These are phyloP conservation scores for Didymodactylos carnosus DNA, from an alignment of 2,888 invertebrate species.

Conservation along the genomic window DNA sequence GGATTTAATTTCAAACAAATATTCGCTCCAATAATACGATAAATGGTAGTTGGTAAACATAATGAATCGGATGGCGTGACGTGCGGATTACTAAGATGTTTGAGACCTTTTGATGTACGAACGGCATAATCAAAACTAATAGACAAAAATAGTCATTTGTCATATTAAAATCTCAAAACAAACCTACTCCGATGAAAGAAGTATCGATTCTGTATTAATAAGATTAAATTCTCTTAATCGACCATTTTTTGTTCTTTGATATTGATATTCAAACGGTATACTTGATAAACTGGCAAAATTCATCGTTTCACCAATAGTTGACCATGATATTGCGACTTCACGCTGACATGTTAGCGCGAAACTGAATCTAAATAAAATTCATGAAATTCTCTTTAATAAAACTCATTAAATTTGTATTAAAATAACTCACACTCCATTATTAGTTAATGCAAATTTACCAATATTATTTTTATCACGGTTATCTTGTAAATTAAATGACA, in stretches of 20 bases:
- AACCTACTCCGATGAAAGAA: not conserved
- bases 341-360: not conserved
- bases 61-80: not conserved
- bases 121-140: not conserved
- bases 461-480: not conserved
- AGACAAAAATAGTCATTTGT: not conserved
- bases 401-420: not conserved
- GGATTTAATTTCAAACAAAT: not conserved
- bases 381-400: no score
- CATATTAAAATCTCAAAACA: not conserved
- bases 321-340: not conserved
- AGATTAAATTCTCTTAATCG: not conserved
- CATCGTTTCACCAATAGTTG: not conserved
- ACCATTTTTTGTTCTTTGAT: not conserved
- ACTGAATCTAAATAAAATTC: not conserved
- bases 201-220: not conserved
- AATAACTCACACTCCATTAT: not conserved
- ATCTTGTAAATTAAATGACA: not conserved
- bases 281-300: not conserved
- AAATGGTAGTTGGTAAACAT: not conserved
- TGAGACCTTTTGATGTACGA: not conserved
- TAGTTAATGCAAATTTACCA: not conserved
- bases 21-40: not conserved
- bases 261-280: not conserved
- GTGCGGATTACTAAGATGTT: not conserved